phyloP scores from a whole-genome alignment of 2,888 invertebrate species.

The Gisinianus flammeolus region DNA sequence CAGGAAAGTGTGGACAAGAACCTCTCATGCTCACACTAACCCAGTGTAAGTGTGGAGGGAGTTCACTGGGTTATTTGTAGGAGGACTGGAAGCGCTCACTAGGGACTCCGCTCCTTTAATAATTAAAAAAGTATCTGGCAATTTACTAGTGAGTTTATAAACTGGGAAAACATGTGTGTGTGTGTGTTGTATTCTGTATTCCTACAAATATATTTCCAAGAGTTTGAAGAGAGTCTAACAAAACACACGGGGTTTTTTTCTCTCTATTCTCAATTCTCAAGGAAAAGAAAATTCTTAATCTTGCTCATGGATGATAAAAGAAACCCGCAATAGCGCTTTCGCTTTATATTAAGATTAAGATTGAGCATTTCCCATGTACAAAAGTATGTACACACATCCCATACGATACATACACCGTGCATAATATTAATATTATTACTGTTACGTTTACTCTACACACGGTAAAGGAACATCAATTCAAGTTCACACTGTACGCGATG shows the following conservation, averaged over 20 bases:
- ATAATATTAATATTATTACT: too few species aligned
- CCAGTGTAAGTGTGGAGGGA: background rate
- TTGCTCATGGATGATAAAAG: constrained; percentile 15
- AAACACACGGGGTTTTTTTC: background rate
- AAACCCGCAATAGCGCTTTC: constrained; percentile 18
- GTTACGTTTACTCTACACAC: background rate
- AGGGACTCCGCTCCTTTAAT: constrained; percentile 25
- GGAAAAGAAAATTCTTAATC: constrained; percentile 15
- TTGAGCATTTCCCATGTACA: constrained; percentile 22
- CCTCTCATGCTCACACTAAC: background rate
- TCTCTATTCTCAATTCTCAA: background rate
- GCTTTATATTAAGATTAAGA: constrained; percentile 21
- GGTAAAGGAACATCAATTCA: constrained; percentile 6
- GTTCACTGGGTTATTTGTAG: background rate
- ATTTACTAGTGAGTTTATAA: constrained; percentile 23
- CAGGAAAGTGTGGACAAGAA: background rate
- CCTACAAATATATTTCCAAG: too few species aligned
- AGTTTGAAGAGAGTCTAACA: too few species aligned
- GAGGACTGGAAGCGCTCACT: constrained; percentile 23
- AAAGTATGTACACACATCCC: too few species aligned
- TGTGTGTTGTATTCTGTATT: too few species aligned
- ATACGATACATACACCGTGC: too few species aligned
- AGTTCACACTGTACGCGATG: background rate
- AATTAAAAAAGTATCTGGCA: constrained; percentile 36
- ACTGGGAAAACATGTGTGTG: constrained; percentile 24